Conservation (phyloP, 2,797 vertebrate species). For the Alauda arvensis region DNA sequence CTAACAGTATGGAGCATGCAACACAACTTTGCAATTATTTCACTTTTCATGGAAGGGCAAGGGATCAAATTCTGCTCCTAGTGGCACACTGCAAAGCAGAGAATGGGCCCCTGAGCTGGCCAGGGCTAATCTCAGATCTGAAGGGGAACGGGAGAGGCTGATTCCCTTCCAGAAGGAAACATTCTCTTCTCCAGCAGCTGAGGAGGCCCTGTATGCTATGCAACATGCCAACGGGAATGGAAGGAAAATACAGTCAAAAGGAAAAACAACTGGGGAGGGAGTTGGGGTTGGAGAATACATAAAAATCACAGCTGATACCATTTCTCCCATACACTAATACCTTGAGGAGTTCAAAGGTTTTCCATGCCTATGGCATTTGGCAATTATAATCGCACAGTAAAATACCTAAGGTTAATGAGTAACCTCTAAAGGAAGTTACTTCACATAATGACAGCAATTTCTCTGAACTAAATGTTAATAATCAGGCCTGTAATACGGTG, state of each 20-base stretch:
- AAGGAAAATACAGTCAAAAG: background rate
- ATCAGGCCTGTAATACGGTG: slow-evolving; percentile 84
- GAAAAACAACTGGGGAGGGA: background rate
- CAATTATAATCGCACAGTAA: slow-evolving; percentile 89
- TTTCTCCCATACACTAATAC: slow-evolving; percentile 63
- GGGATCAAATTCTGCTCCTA: background rate
- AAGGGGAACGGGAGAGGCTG: background rate
- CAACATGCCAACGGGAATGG: background rate
- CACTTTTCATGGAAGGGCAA: background rate
- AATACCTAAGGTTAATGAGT: slow-evolving; percentile 92
- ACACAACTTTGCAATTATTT: background rate
- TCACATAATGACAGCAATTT: slow-evolving; percentile 96
- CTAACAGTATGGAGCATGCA: background rate
- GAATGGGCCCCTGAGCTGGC: background rate
- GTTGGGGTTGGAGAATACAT: background rate
- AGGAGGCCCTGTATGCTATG: background rate
- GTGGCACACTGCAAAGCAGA: background rate
- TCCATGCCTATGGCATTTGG: slow-evolving; percentile 87
- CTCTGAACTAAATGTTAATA: slow-evolving; percentile 91
- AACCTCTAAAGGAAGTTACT: slow-evolving; percentile 92
- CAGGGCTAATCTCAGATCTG: background rate
- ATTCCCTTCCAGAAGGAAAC: background rate
- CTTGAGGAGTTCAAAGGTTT: slow-evolving; percentile 77
- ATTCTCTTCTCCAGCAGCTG: background rate
- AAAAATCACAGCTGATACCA: slow-evolving; percentile 63